Conservation (phyloP, 2,113 vertebrate species). For the Cettia cetti region DNA sequence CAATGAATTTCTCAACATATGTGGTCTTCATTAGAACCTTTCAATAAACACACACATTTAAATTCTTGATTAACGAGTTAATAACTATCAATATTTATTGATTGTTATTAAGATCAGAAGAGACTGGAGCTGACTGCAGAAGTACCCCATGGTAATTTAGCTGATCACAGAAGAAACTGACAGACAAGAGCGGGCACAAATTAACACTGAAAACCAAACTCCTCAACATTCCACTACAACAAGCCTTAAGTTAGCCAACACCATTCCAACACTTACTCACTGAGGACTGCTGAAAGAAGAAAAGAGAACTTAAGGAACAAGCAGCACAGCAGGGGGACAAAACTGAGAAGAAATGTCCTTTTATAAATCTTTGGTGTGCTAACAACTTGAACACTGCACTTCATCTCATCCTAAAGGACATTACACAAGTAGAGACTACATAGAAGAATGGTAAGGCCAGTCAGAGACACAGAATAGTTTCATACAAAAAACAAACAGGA, state of each 20-base stretch:
- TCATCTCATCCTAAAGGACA: conserved; percentile 14
- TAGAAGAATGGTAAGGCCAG: conserved; percentile 11
- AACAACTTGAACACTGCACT: conserved; percentile 32
- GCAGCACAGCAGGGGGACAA: conserved; percentile 30
- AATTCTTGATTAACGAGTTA: not conserved
- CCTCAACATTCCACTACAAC: not conserved
- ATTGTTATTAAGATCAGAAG: not conserved
- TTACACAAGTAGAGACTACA: conserved; percentile 27
- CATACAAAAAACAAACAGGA: not conserved
- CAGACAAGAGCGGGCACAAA: not conserved
- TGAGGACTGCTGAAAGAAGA: conserved; percentile 33
- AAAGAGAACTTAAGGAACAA: conserved; percentile 45
- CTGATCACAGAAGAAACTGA: not conserved
- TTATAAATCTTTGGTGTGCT: conserved; percentile 20
- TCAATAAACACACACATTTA: not conserved
- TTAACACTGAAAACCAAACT: not conserved
- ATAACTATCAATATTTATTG: not conserved
- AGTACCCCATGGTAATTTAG: not conserved
- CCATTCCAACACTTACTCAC: conserved; percentile 36
- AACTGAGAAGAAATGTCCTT: conserved; percentile 33
- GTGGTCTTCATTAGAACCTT: not conserved
- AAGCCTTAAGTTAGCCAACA: conserved; percentile 4
- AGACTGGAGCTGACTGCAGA: not conserved
- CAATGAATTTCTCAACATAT: not conserved
- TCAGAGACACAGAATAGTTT: not conserved